A percentile compares a stretch with the other conserved stretches of the same genome.
Evolutionary conservation across 2,113 vertebrate species (phyloP).

Genomic region (Lophius piscatorius): DNA sequence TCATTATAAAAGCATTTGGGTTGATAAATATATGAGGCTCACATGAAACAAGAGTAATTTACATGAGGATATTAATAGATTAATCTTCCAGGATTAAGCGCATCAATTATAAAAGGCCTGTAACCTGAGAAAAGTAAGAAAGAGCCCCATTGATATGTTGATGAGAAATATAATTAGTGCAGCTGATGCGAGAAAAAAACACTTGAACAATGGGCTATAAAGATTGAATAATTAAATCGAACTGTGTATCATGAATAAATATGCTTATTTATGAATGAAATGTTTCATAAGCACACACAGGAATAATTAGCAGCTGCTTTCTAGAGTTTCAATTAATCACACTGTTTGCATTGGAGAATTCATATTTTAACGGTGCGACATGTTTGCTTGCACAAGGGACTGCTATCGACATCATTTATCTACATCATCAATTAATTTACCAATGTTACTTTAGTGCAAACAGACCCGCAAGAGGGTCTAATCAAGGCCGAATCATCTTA

Average conservation of each 20-base stretch:
- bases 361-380: constrained; percentile 48
- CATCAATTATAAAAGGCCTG: constrained; percentile 73
- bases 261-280: constrained; percentile 66
- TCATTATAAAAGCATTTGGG: constrained; percentile 69
- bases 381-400: constrained; percentile 35
- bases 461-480: constrained; percentile 14
- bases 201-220: constrained; percentile 71
- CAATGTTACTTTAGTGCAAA: constrained; percentile 16
- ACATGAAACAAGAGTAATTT: constrained; percentile 69
- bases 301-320: constrained; percentile 69
- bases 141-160: constrained; percentile 66
- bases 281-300: constrained; percentile 57
- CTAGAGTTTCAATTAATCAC: constrained; percentile 55
- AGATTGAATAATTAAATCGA: constrained; percentile 64
- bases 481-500: constrained; percentile 15
- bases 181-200: constrained; percentile 70
- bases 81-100: constrained; percentile 62
- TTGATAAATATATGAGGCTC: constrained; percentile 72
- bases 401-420: constrained; percentile 46
- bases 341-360: constrained; percentile 26
- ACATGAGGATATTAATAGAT: constrained; percentile 77
- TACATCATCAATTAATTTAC: too few relatives aligned
- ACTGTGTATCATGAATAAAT: constrained; percentile 57
- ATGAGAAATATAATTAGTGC: constrained; percentile 73
- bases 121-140: constrained; percentile 67